Percentiles rank a stretch among this genome's conserved stretches.
Conservation (phyloP, 2,797 vertebrate genomes). For the Lateolabrax maculatus region DNA sequence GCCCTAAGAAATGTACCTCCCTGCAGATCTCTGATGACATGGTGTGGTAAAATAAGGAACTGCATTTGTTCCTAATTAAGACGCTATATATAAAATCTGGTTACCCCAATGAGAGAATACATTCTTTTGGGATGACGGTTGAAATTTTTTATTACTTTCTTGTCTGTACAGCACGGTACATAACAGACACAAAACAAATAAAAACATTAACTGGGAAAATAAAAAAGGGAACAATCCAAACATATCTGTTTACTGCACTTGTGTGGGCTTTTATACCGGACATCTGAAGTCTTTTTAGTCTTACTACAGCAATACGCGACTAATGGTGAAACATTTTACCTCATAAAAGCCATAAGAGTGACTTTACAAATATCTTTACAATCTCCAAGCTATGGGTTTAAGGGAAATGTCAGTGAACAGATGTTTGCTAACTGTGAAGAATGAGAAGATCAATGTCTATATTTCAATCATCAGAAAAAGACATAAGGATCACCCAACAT, state of each 20-base stretch:
- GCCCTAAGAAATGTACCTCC: background rate
- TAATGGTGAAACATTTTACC: conserved; percentile 48
- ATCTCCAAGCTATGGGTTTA: conserved; percentile 61
- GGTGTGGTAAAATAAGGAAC: conserved; percentile 71
- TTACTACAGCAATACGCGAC: conserved; percentile 59
- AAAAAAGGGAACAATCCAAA: conserved; percentile 70
- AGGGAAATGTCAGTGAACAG: conserved; percentile 48
- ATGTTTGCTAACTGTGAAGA: conserved; percentile 37
- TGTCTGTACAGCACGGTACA: conserved; percentile 80
- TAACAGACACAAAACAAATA: conserved; percentile 72
- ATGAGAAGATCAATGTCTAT: conserved; percentile 40
- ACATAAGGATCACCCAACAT: conserved; percentile 28
- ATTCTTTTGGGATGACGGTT: conserved; percentile 48
- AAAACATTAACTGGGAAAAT: conserved; percentile 72
- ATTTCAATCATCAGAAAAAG: conserved; percentile 50
- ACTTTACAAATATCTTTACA: conserved; percentile 69
- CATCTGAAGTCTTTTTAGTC: conserved; percentile 45
- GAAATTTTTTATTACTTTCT: conserved; percentile 83
- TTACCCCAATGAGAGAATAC: conserved; percentile 4
- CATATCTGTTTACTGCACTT: conserved; percentile 48
- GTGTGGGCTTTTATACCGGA: conserved; percentile 47
- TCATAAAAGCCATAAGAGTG: conserved; percentile 53
- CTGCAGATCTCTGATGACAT: conserved; percentile 72
- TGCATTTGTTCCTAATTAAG: conserved; percentile 49
- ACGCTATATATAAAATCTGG: background rate